Conservation (phyloP, 2,797 vertebrate species). For the Garrulus glandarius region DNA sequence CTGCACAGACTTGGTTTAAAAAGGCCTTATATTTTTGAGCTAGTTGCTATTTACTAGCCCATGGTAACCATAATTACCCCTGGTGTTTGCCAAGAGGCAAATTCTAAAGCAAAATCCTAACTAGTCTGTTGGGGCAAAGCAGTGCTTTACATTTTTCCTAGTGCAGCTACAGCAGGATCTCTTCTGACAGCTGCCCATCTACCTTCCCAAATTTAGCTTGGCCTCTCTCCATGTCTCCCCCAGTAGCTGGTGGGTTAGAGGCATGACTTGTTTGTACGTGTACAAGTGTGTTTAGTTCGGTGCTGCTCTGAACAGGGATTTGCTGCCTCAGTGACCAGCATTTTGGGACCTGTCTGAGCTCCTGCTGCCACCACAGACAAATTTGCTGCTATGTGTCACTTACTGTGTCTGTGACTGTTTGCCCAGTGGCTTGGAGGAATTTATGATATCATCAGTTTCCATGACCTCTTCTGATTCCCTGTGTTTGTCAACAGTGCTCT, state of each 20-base stretch:
- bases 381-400: neutral
- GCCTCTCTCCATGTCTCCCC: neutral
- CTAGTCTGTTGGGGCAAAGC: neutral
- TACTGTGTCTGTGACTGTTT: neutral
- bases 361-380: neutral
- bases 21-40: neutral
- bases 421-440: neutral
- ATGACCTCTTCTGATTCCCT: neutral
- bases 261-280: accelerated
- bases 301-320: neutral
- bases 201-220: neutral
- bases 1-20: neutral
- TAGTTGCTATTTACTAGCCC: neutral
- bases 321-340: accelerated
- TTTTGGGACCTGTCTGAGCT: neutral
- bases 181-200: neutral
- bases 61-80: neutral
- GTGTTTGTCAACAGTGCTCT: neutral
- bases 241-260: neutral
- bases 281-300: accelerated
- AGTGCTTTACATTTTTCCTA: neutral
- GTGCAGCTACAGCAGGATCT: neutral
- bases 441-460: neutral
- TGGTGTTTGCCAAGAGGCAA: neutral
- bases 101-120: neutral